phyloP scores from a whole-genome alignment of 2,113 vertebrate species.

The Apus apus region DNA sequence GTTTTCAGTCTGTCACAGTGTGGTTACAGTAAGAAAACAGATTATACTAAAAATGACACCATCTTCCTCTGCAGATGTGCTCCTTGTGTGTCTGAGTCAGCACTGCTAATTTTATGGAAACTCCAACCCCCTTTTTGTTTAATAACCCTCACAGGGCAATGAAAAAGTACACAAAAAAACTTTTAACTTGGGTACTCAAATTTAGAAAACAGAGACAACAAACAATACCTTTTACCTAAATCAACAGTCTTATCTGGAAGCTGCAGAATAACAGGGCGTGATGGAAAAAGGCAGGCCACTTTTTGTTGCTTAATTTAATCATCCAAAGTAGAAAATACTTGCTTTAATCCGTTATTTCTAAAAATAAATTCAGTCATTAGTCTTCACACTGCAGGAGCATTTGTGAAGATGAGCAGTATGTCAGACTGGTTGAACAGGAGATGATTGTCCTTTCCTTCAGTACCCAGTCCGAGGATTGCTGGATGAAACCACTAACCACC shows the following conservation, averaged over 20 bases:
- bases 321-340: not conserved
- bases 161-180: not conserved
- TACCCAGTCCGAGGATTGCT: not conserved
- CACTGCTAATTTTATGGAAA: not conserved
- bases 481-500: not conserved
- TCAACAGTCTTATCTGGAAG: not conserved
- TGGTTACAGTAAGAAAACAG: not conserved
- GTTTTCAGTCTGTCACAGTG: not conserved
- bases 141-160: not conserved
- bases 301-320: not conserved
- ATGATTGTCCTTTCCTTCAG: not conserved
- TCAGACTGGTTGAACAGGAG: not conserved
- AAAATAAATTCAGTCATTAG: not conserved
- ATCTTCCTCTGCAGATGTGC: not conserved
- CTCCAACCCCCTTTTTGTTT: fast-evolving
- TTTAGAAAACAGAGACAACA: not conserved
- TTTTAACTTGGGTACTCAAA: not conserved
- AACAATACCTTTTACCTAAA: not conserved
- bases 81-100: not conserved
- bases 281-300: not conserved
- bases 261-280: not conserved
- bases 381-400: not conserved
- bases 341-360: not conserved
- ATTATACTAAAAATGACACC: not conserved
- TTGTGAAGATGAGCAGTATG: not conserved